Conservation (phyloP, 2,888 invertebrate genomes). For the Troides aeacus region DNA sequence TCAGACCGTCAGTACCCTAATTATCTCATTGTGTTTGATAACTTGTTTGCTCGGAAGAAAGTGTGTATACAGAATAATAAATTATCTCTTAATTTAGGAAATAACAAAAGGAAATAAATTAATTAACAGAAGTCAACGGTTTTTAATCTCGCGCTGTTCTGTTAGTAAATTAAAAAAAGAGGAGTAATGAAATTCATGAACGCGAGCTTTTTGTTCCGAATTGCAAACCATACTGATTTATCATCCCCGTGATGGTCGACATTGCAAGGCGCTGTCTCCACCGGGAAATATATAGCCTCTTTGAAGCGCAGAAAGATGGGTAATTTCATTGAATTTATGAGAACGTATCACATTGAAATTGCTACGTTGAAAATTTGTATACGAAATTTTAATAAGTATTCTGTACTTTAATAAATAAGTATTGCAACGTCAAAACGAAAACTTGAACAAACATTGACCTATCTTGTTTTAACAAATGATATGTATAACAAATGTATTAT, state of each 20-base stretch:
- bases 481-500: too few relatives aligned
- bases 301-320: constrained; percentile 77
- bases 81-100: constrained; percentile 15
- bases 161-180: constrained; percentile 28
- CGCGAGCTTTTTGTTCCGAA: constrained; percentile 46
- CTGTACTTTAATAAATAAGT: constrained; percentile 36
- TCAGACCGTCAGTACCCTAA: constrained; percentile 15
- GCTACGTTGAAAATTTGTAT: constrained; percentile 65
- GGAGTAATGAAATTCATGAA: constrained; percentile 42
- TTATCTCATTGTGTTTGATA: constrained; percentile 22
- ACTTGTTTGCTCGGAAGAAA: constrained; percentile 24
- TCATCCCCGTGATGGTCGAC: constrained; percentile 70
- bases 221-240: constrained; percentile 65
- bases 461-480: too few relatives aligned
- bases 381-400: constrained; percentile 64
- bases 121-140: constrained; percentile 20
- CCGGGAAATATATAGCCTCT: constrained; percentile 72
- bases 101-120: constrained; percentile 18
- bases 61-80: constrained; percentile 23
- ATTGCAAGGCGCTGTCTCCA: constrained; percentile 69
- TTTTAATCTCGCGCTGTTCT: constrained; percentile 23
- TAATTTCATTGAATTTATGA: constrained; percentile 77
- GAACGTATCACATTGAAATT: constrained; percentile 69
- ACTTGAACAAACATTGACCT: too few relatives aligned
- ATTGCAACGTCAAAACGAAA: too few relatives aligned